Evolutionary conservation across 2,797 vertebrate genomes (phyloP), one percentile per base, ranked within the genome.

Genomic region (Champsocephalus esox): DNA sequence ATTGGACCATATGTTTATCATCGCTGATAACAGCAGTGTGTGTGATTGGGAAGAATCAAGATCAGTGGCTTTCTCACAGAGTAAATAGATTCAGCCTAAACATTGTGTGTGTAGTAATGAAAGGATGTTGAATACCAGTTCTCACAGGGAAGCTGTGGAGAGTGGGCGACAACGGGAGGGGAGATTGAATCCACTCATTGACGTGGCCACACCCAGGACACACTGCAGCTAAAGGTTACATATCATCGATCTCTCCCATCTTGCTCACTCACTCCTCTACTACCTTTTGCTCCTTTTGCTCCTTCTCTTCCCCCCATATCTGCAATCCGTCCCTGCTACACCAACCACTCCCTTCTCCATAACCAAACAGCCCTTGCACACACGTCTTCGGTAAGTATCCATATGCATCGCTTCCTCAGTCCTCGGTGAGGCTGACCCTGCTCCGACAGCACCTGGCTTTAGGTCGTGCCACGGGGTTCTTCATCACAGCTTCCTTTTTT

Each of bases 291-390:
- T 66, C 81, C 85, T 84, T 79, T 58, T 55, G 50, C 77, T 66
- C 46, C 48, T 63, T 45, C 50, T 66, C 24, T 28, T 3, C 24
- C 3, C 24, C 87, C 85, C 65, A 76, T 57, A 88, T 88, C 88
- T 88, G 91, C 90, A 89, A 87, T 85, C 80, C 38, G 10, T 81
- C 80, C 70, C 81, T 90, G 80, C 88, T 72, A 73, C 83, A 77
- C 73, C 89, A 77, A 85, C 91, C 91, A 88, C 90, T 87, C 91
- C 91, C 88, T 90, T 63, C 64, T 71, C 66, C 55, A 79, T 60
- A 80, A 68, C 66, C 56, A 71, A 83, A 66, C 76, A 77, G 71
- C 72, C 68, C 74, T 51, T 59, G 2, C 77, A 74, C 48, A 67
- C 75, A 71, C 56, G 79, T 54, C 69, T 48, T 67, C 38, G 2